Evolutionary conservation across 2,113 vertebrate genomes (phyloP).

Genomic region (Tor tambroides): DNA sequence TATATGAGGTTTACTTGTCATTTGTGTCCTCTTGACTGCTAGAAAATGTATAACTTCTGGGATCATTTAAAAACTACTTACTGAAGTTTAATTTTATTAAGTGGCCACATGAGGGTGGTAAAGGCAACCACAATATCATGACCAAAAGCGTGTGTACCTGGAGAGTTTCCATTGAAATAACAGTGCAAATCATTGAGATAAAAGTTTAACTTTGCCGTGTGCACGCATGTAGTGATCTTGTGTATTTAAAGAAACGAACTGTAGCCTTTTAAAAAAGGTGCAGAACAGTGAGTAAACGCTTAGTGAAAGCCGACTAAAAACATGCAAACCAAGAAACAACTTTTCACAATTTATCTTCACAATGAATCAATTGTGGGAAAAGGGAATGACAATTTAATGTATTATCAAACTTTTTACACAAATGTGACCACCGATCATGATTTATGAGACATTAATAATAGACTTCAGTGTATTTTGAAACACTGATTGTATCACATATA

Average conservation of each 20-base stretch:
- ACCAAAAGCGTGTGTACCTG: neutral
- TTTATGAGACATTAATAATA: neutral
- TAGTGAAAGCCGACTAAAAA: neutral
- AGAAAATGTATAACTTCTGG: neutral
- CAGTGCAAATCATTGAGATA: neutral
- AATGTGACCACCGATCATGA: neutral
- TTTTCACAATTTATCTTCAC: too few species aligned
- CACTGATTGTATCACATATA: neutral
- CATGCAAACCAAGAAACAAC: neutral
- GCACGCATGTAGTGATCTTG: neutral
- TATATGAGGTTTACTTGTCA: slow-evolving; percentile 6
- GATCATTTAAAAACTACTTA: neutral
- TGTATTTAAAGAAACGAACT: neutral
- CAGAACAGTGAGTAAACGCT: neutral
- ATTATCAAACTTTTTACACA: neutral
- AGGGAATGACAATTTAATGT: neutral
- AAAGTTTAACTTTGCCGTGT: neutral
- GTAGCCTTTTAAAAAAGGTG: neutral
- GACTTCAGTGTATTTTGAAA: neutral
- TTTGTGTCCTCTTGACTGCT: slow-evolving; percentile 36
- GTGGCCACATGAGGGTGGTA: slow-evolving; percentile 56
- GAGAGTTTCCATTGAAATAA: slow-evolving; percentile 2
- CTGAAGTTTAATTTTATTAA: slow-evolving; percentile 10
- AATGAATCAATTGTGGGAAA: neutral
- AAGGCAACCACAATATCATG: slow-evolving; percentile 36